Evolutionary conservation across 2,888 invertebrate genomes (phyloP).

Genomic region (Nymphalis polychloros): DNA sequence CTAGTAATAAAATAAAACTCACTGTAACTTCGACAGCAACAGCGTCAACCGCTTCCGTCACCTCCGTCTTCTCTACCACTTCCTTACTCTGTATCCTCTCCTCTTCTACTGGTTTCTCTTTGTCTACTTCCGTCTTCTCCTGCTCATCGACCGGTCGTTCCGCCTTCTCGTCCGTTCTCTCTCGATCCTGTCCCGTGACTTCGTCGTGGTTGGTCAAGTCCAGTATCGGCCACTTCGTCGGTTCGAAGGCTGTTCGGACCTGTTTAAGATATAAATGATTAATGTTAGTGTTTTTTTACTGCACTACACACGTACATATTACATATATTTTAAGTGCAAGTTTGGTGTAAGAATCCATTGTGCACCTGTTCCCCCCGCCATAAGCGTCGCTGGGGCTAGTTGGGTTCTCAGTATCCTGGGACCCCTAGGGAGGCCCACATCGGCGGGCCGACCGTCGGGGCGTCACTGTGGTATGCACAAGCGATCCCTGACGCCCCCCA

Average conservation of each 20-base stretch:
- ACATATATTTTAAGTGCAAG: too few species aligned
- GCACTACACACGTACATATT: too few species aligned
- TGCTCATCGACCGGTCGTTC: constrained; percentile 12
- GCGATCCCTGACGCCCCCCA: too few species aligned
- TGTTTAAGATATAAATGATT: constrained; percentile 49
- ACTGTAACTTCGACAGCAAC: constrained; percentile 1
- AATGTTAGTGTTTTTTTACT: neutral
- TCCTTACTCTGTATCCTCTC: constrained; percentile 8
- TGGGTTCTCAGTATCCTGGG: too few species aligned
- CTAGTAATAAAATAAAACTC: neutral
- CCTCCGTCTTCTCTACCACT: constrained; percentile 12
- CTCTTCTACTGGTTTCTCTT: constrained; percentile 36
- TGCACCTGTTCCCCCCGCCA: too few species aligned
- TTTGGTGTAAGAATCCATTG: too few species aligned
- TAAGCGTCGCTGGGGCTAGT: too few species aligned
- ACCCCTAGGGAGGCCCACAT: too few species aligned
- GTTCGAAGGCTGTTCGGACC: constrained; percentile 92
- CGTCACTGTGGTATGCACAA: too few species aligned
- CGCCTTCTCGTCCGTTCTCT: neutral
- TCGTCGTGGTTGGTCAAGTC: constrained; percentile 47
- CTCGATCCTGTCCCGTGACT: neutral
- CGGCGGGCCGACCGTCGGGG: too few species aligned
- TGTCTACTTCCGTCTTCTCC: constrained; percentile 24
- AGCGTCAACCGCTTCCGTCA: constrained; percentile 19
- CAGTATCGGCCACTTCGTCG: constrained; percentile 93